A percentile compares a stretch with the other conserved stretches of the same genome.
Evolutionary conservation across 1,140 invertebrate genomes (phyloP).

Genomic region (Spodoptera litura): DNA sequence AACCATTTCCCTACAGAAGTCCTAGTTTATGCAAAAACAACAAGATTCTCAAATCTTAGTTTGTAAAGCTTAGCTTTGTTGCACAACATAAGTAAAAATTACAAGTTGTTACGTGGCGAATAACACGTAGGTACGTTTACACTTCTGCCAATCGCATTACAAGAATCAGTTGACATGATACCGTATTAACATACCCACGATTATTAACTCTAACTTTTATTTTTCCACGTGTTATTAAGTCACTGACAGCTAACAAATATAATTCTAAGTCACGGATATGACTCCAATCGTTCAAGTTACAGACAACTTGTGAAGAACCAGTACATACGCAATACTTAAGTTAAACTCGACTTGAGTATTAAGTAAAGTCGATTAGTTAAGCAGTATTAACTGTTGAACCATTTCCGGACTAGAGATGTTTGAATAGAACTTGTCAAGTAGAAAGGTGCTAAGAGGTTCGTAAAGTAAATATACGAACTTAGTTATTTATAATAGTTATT

Average conservation of each 20-base stretch:
- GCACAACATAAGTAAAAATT: too few species aligned
- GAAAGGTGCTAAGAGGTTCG: constrained; percentile 2
- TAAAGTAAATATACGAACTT: constrained; percentile 8
- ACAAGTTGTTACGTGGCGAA: too few species aligned
- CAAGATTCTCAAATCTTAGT: too few species aligned
- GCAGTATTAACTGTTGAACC: constrained; percentile 7
- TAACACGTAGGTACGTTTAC: too few species aligned
- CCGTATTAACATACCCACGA: too few species aligned
- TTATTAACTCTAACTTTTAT: background rate
- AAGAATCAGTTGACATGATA: too few species aligned
- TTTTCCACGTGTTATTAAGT: background rate
- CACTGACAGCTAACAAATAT: background rate
- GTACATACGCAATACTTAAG: constrained; percentile 3
- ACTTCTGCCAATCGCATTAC: too few species aligned
- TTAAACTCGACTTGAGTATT: background rate
- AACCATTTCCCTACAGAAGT: too few species aligned
- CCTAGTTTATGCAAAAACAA: too few species aligned
- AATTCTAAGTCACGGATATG: constrained; percentile 2
- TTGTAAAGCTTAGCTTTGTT: too few species aligned
- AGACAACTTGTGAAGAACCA: background rate
- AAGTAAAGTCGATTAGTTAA: constrained; percentile 26
- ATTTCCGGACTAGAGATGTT: constrained; percentile 19
- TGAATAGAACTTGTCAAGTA: constrained; percentile 20
- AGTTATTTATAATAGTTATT: background rate
- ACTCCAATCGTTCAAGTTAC: constrained; percentile 5